Evolutionary conservation across 2,797 vertebrate genomes (phyloP), one percentile per base, ranked within the genome.

Genomic region (Lithobates pipiens): DNA sequence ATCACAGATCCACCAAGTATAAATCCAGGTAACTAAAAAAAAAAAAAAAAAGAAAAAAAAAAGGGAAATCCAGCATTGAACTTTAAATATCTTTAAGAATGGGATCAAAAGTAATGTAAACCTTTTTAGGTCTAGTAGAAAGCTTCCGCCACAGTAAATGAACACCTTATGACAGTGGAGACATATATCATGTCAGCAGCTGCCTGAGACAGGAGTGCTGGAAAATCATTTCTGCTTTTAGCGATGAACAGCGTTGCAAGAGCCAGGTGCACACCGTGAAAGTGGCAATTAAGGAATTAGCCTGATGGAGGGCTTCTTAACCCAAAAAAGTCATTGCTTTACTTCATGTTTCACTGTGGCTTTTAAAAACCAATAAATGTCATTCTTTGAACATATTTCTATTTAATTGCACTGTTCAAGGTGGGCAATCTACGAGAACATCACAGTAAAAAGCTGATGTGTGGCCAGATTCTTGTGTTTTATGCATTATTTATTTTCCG

Each of bases 311-410:
- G 73, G 76, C 75, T 86, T 82, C 85, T 77, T 82, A 86, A 83
- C 75, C 80, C 69, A 77, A 65, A 77, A 81, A 77, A 77, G 85
- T 78, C 80, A 77, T 65, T 72, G 78, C 85, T 50, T 86, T 82
- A 74, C 71, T 80, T 21, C 76, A 46, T 76, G 65, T 86, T 86
- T 86, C 63, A 74, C 57, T 86, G 85, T 65, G 68, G 80, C 85
- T 82, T 82, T 86, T 86, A 86, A 73, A 86, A 72, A 77, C 79
- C 85, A 82, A 83, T 86, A 86, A 86, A 82, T 86, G 85, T 86
- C 85, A 78, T 69, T 73, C 75, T 82, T 78, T 78, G 69, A 82
- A 78, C 76, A 71, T 86, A 83, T 83, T 68, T 82, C 80, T 67
- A 65, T 57, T 78, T 83, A 86, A 86, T 86, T 82, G 76, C 85